These are phyloP conservation scores for Cinclus mexicanus DNA, from an alignment of 2,113 vertebrate genomes.

Conservation along the genomic window DNA sequence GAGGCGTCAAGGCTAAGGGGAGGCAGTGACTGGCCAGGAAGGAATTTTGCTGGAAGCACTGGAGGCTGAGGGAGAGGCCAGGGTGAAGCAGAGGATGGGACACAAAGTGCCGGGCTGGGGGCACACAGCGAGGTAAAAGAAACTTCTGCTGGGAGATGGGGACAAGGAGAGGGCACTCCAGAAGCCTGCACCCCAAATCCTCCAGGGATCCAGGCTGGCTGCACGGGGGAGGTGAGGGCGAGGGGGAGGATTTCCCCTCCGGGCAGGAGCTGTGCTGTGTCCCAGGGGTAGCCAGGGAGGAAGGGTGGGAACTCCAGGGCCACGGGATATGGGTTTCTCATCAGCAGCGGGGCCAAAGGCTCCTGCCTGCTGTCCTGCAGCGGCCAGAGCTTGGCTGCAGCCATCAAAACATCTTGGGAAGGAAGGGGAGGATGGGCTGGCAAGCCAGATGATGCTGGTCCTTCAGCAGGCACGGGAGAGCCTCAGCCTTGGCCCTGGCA, in stretches of 20 bases:
- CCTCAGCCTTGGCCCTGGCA: rapidly evolving
- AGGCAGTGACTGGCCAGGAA: conserved; percentile 19
- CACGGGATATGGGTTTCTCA: neutral
- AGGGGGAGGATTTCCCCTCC: conserved; percentile 20
- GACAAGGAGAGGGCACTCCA: neutral
- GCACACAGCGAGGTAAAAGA: rapidly evolving
- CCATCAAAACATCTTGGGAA: neutral
- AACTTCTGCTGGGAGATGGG: rapidly evolving
- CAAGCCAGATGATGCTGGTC: neutral
- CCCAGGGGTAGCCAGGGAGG: neutral
- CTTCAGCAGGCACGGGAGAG: rapidly evolving
- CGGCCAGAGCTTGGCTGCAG: neutral
- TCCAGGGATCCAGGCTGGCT: neutral
- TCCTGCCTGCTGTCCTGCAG: neutral
- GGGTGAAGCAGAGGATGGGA: neutral
- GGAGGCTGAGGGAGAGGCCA: neutral
- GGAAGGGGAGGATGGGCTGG: neutral
- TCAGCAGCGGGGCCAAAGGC: neutral
- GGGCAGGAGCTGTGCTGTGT: neutral
- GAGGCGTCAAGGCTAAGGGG: neutral
- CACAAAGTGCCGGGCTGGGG: neutral
- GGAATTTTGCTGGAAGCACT: conserved; percentile 26
- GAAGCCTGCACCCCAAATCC: neutral
- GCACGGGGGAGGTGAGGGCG: neutral
- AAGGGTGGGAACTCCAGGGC: conserved; percentile 45